Evolutionary conservation across 2,113 vertebrate genomes (phyloP), one percentile per base, ranked within the genome.

Genomic region (Ceyx melanurus): DNA sequence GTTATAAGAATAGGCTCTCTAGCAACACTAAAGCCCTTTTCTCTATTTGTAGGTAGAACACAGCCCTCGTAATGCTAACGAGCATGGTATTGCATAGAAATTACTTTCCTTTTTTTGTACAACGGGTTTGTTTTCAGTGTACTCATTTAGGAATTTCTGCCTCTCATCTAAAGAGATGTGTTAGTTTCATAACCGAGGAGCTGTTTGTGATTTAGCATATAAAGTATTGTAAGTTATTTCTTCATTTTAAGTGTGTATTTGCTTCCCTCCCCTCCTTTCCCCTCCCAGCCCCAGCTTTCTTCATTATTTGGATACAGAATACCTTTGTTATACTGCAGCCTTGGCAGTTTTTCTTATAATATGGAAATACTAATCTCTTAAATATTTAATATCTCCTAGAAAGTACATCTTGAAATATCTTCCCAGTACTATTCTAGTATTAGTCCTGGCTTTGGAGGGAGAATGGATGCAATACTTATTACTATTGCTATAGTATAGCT

Each of bases 31-130:
- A 82, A 92, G 46, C 72, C 42, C 37, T 66, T 73, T 91, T 80
- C 64, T 92, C 28, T 80, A 43, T 91, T 89, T 60, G 51, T 74
- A 91, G 85, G 92, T 95, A 87, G 91, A 93, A 76, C 48, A 85
- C 40, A 85, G 78, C 42, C 64, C 25, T 80, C 42, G 73, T 82
- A 80, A 82, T 80, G 78, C 50, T 70, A 67, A 43, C 54, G 67
- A 67, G 79, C 40, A 62, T 64, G 51, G 43, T 43, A n/a, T 46
- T 80, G 88, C 90, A 91, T 91, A 62, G 54, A 56, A 95, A 95
- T 91, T 23, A 51, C 72, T 80, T 70, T 20, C 18, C 40, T 40
- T 75, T 80, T 82, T 82, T 74, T 83, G 43, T 85, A 56, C 71
- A 91, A 58, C 56, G 66, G 73, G 37, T 83, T 95, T 88, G 46